Base-by-base conservation (phyloP, 2,888 invertebrate species). In the Acronicta aceris region DNA sequence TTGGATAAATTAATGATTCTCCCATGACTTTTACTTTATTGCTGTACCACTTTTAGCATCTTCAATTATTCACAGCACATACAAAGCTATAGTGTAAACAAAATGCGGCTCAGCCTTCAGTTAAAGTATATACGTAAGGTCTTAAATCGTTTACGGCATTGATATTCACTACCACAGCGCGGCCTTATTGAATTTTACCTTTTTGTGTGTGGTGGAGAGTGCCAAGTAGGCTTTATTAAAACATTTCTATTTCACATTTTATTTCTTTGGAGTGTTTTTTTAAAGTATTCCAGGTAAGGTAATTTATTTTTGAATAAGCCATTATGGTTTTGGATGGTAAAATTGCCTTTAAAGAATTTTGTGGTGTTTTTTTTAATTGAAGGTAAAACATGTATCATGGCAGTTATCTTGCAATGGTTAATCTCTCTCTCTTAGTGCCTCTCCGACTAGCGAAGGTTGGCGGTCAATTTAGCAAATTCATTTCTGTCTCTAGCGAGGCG, bases 121-220 rank as follows among this genome's bases (percentile, higher is more conserved):
- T 8, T 50, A 9, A 40, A 27, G 41, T 8, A 41, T 51, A 12
- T 51, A 30, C 12, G 33, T 33, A 38, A n/a, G 38, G 38, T 1
- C 16, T 17, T 16, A 12, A 51, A 51, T 42, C 16, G 42, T 41
- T 42, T 42, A 30, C 40, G 5, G 16, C 16, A 43, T 52, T 52
- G 42, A 17, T 52, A 52, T 52, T 52, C 52, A 43, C 13, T 9
- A 4, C 43, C 21, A 36, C 21, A 15, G 21, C n/a, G 43, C 13
- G 21, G 43, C 4, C 21, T 53, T 53, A 43, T 36, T 45, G 17
- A 53, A 36, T 53, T 53, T 43, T 12, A 36, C 33, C 21, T 17
- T 25, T 43, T 43, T 25, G 30, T 45, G 10, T n/a, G 33, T 12
- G 25, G 10, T 10, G 33, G 15, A 17, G 16, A 17, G 16, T 33